These are phyloP conservation scores for Hyles lineata DNA, from an alignment of 2,888 invertebrate genomes.

Conservation along the genomic window DNA sequence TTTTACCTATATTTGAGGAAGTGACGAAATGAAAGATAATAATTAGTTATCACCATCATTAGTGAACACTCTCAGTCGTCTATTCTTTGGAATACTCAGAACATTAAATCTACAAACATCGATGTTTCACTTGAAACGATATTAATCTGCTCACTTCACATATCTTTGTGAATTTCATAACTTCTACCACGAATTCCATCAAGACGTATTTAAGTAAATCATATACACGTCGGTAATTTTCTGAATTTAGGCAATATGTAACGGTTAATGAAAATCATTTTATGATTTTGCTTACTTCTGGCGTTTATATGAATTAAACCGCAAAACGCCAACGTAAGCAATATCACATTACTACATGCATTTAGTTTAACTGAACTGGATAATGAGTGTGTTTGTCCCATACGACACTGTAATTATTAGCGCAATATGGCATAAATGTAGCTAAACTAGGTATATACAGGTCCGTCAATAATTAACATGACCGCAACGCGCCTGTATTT, in stretches of 20 bases:
- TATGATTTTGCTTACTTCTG: neutral
- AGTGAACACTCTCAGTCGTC: no score
- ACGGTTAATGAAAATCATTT: neutral
- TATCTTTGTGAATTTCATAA: neutral
- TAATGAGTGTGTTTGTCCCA: conserved; percentile 47
- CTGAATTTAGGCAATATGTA: neutral
- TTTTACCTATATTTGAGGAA: no score
- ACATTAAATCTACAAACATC: no score
- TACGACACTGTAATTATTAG: conserved; percentile 50
- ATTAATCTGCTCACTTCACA: no score
- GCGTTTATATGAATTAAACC: neutral
- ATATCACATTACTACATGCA: neutral
- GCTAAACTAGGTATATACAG: conserved; percentile 39
- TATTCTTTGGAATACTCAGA: no score
- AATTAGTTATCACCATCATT: no score
- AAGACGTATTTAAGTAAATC: neutral
- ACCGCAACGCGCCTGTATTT: conserved; percentile 49
- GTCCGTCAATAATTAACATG: conserved; percentile 56
- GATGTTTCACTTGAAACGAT: no score
- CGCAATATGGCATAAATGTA: conserved; percentile 39
- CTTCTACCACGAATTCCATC: neutral
- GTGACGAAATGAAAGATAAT: no score
- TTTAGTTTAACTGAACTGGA: conserved; percentile 25
- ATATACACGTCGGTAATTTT: neutral
- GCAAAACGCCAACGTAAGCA: neutral